Evolutionary conservation across 2,113 vertebrate genomes (phyloP), one percentile per base, ranked within the genome.

Genomic region (Crotalus viridis): DNA sequence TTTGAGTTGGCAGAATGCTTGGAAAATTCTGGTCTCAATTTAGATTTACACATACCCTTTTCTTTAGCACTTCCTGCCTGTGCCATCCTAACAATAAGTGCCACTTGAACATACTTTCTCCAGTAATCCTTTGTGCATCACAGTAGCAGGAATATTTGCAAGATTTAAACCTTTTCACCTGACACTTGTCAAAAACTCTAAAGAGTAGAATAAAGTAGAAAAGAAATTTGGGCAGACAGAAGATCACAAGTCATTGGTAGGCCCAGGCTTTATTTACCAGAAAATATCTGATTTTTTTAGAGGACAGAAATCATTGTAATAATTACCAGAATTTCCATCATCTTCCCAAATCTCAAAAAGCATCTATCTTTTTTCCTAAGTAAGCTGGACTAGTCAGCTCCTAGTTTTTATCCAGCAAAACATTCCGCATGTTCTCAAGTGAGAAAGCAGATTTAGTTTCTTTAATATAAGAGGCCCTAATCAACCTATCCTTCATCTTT

Each of bases 21-120:
- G 89, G 89, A 90, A 93, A 87, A 93, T 86, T 90, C 81, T 85
- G 33, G 5, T 90, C 8, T 54, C n/a, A 54, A 22, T 90, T 90
- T 93, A 57, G 26, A 57, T 88, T 64, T 46, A 59, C 54, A 85
- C 43, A 51, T 43, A 57, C 26, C 19, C 5, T 21, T 92, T 54
- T 85, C 81, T 43, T 89, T 26, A 89, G 43, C 48, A 33, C 43
- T 89, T 54, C 12, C 61, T 57, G 61, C 33, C 33, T 81, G 48
- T 74, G 61, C 48, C 87, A 81, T 88, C 24, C 52, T 74, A 92
- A 92, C 39, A 81, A 43, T 39, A 88, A 74, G 51, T 88, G 51
- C 55, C 87, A 52, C n/a, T 48, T 88, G 61, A 92, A 87, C 87
- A 10, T 12, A 87, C 81, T 81, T 28, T 85, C 24, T 46, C 51